Conservation (phyloP, 2,888 invertebrate genomes). For the Lobophora halterata region DNA sequence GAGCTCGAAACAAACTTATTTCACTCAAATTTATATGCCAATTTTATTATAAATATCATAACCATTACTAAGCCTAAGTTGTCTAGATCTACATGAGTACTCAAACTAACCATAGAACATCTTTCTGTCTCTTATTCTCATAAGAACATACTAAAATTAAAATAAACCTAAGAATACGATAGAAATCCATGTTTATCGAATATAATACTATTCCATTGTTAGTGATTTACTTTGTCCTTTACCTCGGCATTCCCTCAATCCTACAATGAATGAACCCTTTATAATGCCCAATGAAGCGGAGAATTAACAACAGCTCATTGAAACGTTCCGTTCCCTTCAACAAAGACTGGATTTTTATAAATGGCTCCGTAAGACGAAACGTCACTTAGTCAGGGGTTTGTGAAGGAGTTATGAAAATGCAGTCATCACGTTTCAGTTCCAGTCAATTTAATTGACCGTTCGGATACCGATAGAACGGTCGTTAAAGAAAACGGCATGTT, state of each 20-base stretch:
- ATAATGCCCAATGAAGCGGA: conserved; percentile 12
- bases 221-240: no score
- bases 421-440: conserved; percentile 12
- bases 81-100: no score
- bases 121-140: no score
- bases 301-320: conserved; percentile 27
- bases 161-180: no score
- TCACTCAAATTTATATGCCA: conserved; percentile 2
- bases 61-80: no score
- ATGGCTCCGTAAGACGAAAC: conserved; percentile 26
- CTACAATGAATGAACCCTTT: conserved; percentile 7
- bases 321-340: conserved; percentile 15
- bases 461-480: no score
- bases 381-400: conserved; percentile 21
- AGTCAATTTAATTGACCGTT: conserved; percentile 14
- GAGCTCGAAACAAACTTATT: conserved; percentile 3
- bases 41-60: no score
- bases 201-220: no score
- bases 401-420: conserved; percentile 14
- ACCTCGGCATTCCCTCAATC: conserved; percentile 1
- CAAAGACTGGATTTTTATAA: conserved; percentile 26
- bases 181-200: no score
- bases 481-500: no score
- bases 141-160: no score
- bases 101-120: no score